Evolutionary conservation across 1,140 invertebrate genomes (phyloP), one percentile per base, ranked within the genome.

Genomic region (Phenacoccus solenopsis): DNA sequence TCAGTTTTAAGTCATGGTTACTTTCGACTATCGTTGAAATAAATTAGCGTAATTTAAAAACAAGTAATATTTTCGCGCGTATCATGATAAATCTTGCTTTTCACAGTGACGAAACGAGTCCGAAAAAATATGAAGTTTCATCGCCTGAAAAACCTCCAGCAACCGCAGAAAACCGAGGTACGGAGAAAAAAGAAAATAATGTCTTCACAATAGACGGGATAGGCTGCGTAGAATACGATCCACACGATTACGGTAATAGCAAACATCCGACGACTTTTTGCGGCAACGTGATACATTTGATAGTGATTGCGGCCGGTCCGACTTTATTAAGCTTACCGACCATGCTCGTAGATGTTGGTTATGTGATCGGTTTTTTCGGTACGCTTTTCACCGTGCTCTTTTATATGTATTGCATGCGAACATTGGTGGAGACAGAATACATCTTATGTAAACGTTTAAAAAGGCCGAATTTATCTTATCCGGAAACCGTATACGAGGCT

Each of bases 281-380:
- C 0, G 76, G 75, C 2, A 79, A 78, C 3, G 73, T 83, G 69
- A 74, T 82, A 73, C 83, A 84, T 73, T 73, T 84, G 3, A 35
- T 84, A 30, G 84, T 84, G 72, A 75, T 76, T 59, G 82, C 84
- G 56, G 76, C 85, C 21, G 85, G 85, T 1, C 84, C 80, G 1
- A 85, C 85, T 0, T 79, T 87, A 38, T 75, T 87, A 68, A 84
- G 85, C 38, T 80, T 86, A 74, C 83, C 85, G 27, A 74, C 80
- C 61, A 83, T 83, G n/a, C 82, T 87, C 72, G 80, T 77, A 71
- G 80, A 84, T 75, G 79, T 82, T 67, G 86, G 86, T 70, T 75
- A 85, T n/a, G 74, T 78, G 72, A 79, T 81, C 70, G 78, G 81
- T 12, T 71, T 79, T 10, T 59, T 80, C 7, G 80, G 77, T 21